Base-by-base conservation (phyloP, 2,888 invertebrate species). In the Caenorhabditis uteleia region DNA sequence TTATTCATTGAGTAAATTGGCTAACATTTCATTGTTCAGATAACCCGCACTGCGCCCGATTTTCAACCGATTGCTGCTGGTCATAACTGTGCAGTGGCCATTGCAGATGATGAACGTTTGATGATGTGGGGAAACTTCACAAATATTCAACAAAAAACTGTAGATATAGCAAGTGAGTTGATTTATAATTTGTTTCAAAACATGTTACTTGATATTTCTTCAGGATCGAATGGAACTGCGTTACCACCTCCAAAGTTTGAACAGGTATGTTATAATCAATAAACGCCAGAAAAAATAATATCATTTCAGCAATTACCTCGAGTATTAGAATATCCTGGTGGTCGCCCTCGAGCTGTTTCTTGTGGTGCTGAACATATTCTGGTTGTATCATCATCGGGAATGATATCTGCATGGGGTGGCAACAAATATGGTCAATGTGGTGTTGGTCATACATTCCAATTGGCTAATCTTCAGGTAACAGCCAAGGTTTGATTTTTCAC, bases 391-490 rank as follows among this genome's bases (percentile, higher is more conserved):
- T 40, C 56, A 3, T 62, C 69, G 25, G 78, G 78, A 33, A 49
- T 68, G 18, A 40, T 79, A 8, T 75, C 68, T 20, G 59, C 74
- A 7, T 78, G 74, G 70, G 80, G 80, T 1, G 64, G 57, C 27
- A 80, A 80, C 54, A 48, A 70, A 33, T 79, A 50, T 46, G 80
- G 80, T 14, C 80, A 80, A 53, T 80, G 80, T 58, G 80, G 80
- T n/a, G 56, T 68, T 36, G 78, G 79, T 18, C 75, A 77, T 47
- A 56, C 55, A 2, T 54, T 56, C 14, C 43, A 50, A 10, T 44
- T 69, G 4, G 46, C 49, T 14, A 64, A 67, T 31, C 51, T 68
- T 1, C 65, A 64, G 57, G 67, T 66, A 5, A 23, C 31, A 29
- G 31, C 31, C 14, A 10, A 10, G 14, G 14, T 7, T 29, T 29